phyloP scores from a whole-genome alignment of 2,888 invertebrate genomes.

The Neoscelio sp. region DNA sequence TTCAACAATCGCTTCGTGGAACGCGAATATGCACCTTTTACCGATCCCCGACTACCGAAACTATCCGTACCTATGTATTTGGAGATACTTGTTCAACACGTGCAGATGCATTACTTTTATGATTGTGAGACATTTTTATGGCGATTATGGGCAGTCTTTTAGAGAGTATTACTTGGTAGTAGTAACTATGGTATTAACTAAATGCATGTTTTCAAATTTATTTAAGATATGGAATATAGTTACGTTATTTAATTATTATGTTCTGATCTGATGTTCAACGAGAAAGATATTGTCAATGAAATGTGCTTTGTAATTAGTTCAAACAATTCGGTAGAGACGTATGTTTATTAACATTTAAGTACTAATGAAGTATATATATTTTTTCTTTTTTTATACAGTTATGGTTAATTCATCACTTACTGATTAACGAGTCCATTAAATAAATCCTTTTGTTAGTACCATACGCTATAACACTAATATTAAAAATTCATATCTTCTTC shows the following conservation, averaged over 20 bases:
- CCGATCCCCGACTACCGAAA: slow-evolving; percentile 62
- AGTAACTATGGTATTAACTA: slow-evolving; percentile 38
- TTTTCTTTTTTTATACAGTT: no score
- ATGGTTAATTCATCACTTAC: no score
- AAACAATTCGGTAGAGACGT: no score
- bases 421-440: no score
- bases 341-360: no score
- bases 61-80: slow-evolving; percentile 20
- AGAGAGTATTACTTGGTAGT: slow-evolving; percentile 12
- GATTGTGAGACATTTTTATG: slow-evolving; percentile 30
- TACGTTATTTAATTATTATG: slow-evolving; percentile 29
- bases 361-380: no score
- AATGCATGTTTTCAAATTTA: slow-evolving; percentile 26
- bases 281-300: no score
- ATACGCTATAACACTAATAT: no score
- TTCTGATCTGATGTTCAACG: slow-evolving; percentile 5
- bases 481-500: no score
- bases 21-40: slow-evolving; percentile 67
- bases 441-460: no score
- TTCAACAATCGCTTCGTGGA: slow-evolving; percentile 72
- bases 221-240: slow-evolving; percentile 25
- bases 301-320: no score
- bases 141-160: not conserved
- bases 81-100: slow-evolving; percentile 24
- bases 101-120: slow-evolving; percentile 29